Base-by-base conservation (phyloP, 1,140 invertebrate species). In the Monomorium pharaonis region DNA sequence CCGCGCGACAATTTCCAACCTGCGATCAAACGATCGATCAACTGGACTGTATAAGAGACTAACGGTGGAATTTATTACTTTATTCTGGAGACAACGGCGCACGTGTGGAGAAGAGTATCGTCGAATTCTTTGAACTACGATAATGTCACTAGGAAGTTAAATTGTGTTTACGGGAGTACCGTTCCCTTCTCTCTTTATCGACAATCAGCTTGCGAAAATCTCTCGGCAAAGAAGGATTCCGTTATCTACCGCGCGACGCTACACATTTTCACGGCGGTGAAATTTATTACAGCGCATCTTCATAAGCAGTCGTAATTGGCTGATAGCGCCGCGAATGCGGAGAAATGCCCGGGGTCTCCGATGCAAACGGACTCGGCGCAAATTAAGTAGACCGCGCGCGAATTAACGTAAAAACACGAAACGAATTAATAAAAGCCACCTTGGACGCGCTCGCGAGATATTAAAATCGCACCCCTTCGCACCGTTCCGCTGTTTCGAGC, bases 401-500 rank as follows among this genome's bases (percentile, higher is more conserved):
- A 81, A 56, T 81, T 81, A 81, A 81, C 77, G 49, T 81, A 69
- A 70, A 81, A 70, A 81, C 33, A 70, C 51, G 63, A 58, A 70
- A 81, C 33, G 18, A 70, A 81, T 81, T 81, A 81, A 70, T 81
- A 81, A 81, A 81, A 72, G 24, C 37, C 49, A 70, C 18, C 78
- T 81, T 70, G 65, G 47, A 18, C 56, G 27, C 54, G 51, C 65
- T 21, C 60, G 42, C 44, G 27, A 58, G 27, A 51, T 58, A 81
- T 81, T 81, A 81, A 81, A 72, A 81, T 72, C 65, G 51, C 3
- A n/a, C 37, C 37, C 24, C 9, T 70, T 24, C 49, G 12, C 49
- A 18, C 77, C n/a, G 63, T 70, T 56, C 47, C 63, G 77, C 56
- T 81, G 77, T 81, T 81, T 70, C 63, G 21, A 69, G 33, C 16